A percentile compares a stretch with the other conserved stretches of the same genome.
phyloP scores from a whole-genome alignment of 1,140 invertebrate species.

The Probaryconus sp. region DNA sequence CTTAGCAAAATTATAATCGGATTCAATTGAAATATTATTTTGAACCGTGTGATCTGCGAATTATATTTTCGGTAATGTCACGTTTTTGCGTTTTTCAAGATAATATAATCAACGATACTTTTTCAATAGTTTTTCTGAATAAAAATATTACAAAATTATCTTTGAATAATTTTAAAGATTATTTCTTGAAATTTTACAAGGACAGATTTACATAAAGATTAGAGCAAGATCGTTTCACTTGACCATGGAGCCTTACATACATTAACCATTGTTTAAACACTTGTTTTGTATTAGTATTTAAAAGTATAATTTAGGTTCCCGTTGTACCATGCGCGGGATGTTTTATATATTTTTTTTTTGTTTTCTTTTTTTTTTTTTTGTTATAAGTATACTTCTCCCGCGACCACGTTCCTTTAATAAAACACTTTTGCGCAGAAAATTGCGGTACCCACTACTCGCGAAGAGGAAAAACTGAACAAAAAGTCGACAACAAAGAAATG shows the following conservation, averaged over 20 bases:
- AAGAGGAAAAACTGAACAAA: constrained; percentile 22
- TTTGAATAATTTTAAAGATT: too few relatives aligned
- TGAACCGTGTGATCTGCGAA: too few relatives aligned
- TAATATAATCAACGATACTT: too few relatives aligned
- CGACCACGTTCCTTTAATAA: constrained; percentile 67
- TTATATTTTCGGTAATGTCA: too few relatives aligned
- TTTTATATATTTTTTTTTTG: constrained; percentile 47
- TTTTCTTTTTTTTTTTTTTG: constrained; percentile 30
- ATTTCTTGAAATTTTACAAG: too few relatives aligned
- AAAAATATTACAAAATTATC: too few relatives aligned
- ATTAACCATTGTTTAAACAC: constrained; percentile 1
- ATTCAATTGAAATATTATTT: too few relatives aligned
- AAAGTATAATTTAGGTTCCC: constrained; percentile 72
- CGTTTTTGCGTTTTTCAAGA: too few relatives aligned
- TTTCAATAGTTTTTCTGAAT: too few relatives aligned
- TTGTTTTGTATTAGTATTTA: constrained; percentile 61
- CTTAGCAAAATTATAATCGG: too few relatives aligned
- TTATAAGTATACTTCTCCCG: constrained; percentile 68
- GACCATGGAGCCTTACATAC: background rate
- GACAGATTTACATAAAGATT: background rate
- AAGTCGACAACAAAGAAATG: constrained; percentile 45
- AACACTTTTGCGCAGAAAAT: constrained; percentile 57
- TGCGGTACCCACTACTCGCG: constrained; percentile 16
- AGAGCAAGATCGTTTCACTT: background rate
- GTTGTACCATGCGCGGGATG: constrained; percentile 62